phyloP scores from a whole-genome alignment of 2,888 invertebrate genomes.

The Hyposoter dolosus region DNA sequence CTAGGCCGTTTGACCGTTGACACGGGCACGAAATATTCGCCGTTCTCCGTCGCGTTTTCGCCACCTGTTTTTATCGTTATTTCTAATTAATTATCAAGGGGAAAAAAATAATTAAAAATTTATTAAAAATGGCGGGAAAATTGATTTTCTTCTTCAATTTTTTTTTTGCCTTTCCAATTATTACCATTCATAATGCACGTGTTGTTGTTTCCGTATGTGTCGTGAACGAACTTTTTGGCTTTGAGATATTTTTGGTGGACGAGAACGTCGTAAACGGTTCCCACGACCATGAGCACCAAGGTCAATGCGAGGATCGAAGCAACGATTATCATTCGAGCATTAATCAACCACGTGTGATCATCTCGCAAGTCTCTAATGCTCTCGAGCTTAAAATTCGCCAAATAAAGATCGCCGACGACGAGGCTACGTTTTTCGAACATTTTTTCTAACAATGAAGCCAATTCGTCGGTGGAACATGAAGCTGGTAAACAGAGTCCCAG shows the following conservation, averaged over 20 bases:
- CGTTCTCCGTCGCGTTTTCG: conserved; percentile 65
- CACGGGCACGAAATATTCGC: conserved; percentile 71
- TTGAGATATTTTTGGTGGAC: conserved; percentile 74
- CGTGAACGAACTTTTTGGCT: conserved; percentile 54
- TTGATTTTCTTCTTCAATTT: background rate
- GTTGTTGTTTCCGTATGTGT: conserved; percentile 71
- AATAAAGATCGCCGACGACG: conserved; percentile 81
- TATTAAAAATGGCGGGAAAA: background rate
- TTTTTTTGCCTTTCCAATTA: background rate
- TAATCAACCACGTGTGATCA: conserved; percentile 78
- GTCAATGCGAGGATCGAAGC: conserved; percentile 73
- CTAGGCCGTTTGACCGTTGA: conserved; percentile 59
- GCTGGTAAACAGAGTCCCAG: conserved; percentile 86
- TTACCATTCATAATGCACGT: conserved; percentile 66
- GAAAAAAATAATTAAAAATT: background rate
- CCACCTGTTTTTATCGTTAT: conserved; percentile 55
- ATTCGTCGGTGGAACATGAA: conserved; percentile 83
- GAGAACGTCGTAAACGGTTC: conserved; percentile 81
- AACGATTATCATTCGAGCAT: conserved; percentile 80
- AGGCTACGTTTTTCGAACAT: conserved; percentile 81
- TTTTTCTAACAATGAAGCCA: conserved; percentile 77
- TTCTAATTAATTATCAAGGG: background rate
- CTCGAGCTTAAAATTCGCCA: conserved; percentile 80
- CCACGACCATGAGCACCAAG: conserved; percentile 77
- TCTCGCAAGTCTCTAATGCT: conserved; percentile 80